Conservation (phyloP, 1,140 invertebrate genomes). For the Magallana ariakensis region DNA sequence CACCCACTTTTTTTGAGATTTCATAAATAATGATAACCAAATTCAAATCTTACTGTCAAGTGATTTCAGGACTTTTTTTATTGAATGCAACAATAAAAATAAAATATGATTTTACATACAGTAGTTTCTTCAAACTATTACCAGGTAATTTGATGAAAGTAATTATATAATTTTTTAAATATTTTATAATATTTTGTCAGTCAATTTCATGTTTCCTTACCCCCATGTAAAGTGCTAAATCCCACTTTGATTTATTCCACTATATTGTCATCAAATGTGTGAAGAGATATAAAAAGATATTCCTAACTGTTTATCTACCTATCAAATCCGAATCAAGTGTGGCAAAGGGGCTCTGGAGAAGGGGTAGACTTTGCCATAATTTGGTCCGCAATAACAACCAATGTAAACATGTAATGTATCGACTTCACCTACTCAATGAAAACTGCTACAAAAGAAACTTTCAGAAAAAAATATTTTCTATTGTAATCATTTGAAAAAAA, state of each 20-base stretch:
- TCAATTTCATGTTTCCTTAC: slow-evolving; percentile 6
- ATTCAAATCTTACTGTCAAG: no score
- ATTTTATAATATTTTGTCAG: no score
- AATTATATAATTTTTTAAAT: no score
- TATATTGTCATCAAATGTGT: slow-evolving; percentile 32
- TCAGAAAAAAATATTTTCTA: background rate
- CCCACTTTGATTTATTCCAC: background rate
- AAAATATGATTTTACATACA: no score
- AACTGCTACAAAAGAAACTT: background rate
- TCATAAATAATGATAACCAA: no score
- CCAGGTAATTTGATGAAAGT: no score
- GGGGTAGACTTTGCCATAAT: background rate
- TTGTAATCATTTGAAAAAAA: no score
- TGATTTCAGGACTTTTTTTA: no score
- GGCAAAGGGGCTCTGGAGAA: background rate
- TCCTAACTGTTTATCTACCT: slow-evolving; percentile 11
- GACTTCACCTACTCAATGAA: background rate
- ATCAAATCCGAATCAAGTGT: slow-evolving; percentile 33
- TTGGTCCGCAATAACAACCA: background rate
- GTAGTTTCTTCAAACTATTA: no score
- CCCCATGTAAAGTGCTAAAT: background rate
- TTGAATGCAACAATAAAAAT: no score
- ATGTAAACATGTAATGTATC: background rate
- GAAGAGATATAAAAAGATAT: slow-evolving; percentile 37
- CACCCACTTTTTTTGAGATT: no score